These are phyloP conservation scores for Rhamnusium bicolor DNA, from an alignment of 2,888 invertebrate genomes.

Conservation along the genomic window DNA sequence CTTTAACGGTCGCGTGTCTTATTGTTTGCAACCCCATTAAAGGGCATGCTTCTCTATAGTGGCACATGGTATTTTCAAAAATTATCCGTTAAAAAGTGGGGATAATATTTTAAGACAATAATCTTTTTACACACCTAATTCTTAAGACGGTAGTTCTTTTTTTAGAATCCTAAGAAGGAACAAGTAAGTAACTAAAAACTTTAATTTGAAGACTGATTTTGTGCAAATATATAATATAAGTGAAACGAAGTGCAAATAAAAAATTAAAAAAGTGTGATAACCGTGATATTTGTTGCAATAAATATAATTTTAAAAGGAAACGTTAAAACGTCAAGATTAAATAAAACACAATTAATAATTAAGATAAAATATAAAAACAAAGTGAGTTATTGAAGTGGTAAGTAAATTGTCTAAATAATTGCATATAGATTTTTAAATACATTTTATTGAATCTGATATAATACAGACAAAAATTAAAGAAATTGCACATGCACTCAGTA, in stretches of 20 bases:
- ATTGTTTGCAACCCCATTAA: conserved; percentile 43
- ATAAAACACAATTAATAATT: too few relatives aligned
- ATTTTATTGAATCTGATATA: too few relatives aligned
- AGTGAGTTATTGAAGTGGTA: too few relatives aligned
- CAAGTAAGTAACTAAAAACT: conserved; percentile 12
- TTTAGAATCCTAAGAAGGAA: conserved; percentile 9
- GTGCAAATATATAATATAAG: conserved; percentile 44
- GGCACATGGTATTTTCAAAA: conserved; percentile 56
- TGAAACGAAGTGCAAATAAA: conserved; percentile 45
- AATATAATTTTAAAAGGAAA: not conserved
- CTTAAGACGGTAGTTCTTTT: conserved; percentile 32
- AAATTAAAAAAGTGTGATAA: conserved; percentile 26
- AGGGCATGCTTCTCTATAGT: conserved; percentile 1
- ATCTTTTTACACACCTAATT: conserved; percentile 33
- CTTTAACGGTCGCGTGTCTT: conserved; percentile 69
- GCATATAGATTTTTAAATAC: too few relatives aligned
- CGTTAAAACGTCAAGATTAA: too few relatives aligned
- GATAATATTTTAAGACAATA: conserved; percentile 35
- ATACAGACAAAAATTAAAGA: too few relatives aligned
- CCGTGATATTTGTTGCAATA: conserved; percentile 21
- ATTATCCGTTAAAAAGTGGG: conserved; percentile 64
- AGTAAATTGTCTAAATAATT: too few relatives aligned
- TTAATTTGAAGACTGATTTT: conserved; percentile 42
- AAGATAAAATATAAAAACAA: not conserved
- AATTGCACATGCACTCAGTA: too few relatives aligned